Conservation (phyloP, 2,888 invertebrate species). For the Ctena decussata region DNA sequence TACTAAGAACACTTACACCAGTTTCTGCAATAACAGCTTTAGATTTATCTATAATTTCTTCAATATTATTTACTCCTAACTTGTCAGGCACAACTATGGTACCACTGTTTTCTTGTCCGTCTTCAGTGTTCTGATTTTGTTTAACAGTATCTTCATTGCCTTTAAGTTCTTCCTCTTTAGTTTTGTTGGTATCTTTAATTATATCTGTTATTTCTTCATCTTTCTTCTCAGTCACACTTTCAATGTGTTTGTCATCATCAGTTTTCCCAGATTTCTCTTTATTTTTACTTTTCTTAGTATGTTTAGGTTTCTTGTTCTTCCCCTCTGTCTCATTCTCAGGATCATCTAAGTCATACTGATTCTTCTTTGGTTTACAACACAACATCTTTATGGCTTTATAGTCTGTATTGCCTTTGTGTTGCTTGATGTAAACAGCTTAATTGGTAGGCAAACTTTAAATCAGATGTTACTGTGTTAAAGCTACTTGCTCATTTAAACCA, state of each 20-base stretch:
- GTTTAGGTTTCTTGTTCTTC: neutral
- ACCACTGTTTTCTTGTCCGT: no score
- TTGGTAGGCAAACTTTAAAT: no score
- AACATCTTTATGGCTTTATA: slow-evolving; percentile 47
- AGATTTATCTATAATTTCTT: neutral
- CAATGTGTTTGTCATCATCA: neutral
- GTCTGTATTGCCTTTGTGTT: no score
- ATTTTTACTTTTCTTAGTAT: slow-evolving; percentile 14
- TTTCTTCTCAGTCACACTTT: neutral
- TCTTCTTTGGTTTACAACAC: slow-evolving; percentile 43
- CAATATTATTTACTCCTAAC: neutral
- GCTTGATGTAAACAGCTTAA: no score
- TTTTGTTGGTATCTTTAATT: neutral
- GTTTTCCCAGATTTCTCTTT: neutral
- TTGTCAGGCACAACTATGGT: no score
- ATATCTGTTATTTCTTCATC: neutral
- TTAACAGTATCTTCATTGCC: neutral
- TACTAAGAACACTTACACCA: neutral
- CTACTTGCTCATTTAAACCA: no score
- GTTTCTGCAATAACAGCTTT: neutral
- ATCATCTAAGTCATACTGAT: slow-evolving; percentile 39
- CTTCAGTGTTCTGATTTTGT: no score
- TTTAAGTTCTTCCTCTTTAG: neutral
- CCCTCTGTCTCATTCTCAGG: slow-evolving; percentile 11
- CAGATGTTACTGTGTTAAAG: no score